Base-by-base conservation (phyloP, 2,113 vertebrate genomes). In the Antechinus stuartii region DNA sequence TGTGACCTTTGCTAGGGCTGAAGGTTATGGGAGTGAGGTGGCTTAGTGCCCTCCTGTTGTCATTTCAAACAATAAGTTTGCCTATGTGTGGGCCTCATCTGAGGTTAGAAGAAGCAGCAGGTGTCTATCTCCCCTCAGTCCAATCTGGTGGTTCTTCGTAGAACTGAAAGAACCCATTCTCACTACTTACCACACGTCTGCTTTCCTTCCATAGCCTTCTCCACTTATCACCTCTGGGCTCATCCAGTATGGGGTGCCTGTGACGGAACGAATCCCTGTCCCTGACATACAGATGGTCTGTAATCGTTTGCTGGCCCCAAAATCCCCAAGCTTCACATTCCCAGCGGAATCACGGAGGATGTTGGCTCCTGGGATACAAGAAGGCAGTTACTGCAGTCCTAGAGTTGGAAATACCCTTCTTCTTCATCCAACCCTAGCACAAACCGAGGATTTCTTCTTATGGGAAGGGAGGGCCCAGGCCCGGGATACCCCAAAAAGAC, bases 261-360 rank as follows among this genome's bases (percentile, higher is more conserved):
- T 99, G 97, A 99, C 99, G 0, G 99, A 99, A 96, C 99, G 99
- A 98, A 99, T 99, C 92, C 99, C 99, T 0, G 99, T 99, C 93
- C 99, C 99, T 24, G 99, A 99, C 99, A 99, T 99, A 95, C 99
- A 99, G 99, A 99, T 99, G 91, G 99, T 99, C 98, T 99, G 99
- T 94, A 99, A 99, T 96, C 99, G 98, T 95, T 99, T 99, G 98
- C 99, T 99, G 98, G 99, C 99, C 52, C 99, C 99, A 49, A 99
- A 99, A 97, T 99, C 99, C 97, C 99, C 99, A 8, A 99, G 99
- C 98, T 99, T 99, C 98, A 99, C 99, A 11, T 99, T 99, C 91
- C 99, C 99, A 2, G 98, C 99, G 90, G 99, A 99, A 97, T 99
- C 99, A 96, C 99, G 99, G 96, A 99, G 99, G 97, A 99, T 99